Evolutionary conservation across 2,797 vertebrate genomes (phyloP).

Genomic region (Balearica regulorum): DNA sequence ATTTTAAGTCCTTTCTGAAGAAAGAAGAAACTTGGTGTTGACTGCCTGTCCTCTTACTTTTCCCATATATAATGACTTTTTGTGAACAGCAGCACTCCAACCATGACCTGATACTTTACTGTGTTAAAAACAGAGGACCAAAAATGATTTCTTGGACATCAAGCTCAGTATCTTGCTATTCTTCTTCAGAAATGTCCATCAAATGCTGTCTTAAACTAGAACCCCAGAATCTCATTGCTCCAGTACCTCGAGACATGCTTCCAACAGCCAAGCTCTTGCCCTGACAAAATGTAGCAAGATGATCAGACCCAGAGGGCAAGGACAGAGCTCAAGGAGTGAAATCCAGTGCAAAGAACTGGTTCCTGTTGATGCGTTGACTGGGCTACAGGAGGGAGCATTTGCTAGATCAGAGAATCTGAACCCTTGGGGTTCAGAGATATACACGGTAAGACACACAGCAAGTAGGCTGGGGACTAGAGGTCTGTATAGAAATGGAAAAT

Average conservation of each 20-base stretch:
- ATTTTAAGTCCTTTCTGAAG: background rate
- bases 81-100: background rate
- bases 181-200: background rate
- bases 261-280: background rate
- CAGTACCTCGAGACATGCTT: accelerated
- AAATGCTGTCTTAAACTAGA: background rate
- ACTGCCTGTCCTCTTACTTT: background rate
- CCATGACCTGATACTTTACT: background rate
- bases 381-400: background rate
- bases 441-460: background rate
- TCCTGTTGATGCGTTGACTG: background rate
- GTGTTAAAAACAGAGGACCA: background rate
- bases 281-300: background rate
- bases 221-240: background rate
- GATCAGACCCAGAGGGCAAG: background rate
- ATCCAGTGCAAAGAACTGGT: background rate
- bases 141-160: background rate
- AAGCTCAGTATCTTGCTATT: background rate
- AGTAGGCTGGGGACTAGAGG: background rate
- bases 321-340: background rate
- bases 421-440: background rate
- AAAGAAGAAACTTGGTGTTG: background rate
- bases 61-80: background rate
- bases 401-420: background rate
- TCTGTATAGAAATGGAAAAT: background rate